Evolutionary conservation across 2,797 vertebrate genomes (phyloP), one percentile per base, ranked within the genome.

Genomic region (Sparus aurata): DNA sequence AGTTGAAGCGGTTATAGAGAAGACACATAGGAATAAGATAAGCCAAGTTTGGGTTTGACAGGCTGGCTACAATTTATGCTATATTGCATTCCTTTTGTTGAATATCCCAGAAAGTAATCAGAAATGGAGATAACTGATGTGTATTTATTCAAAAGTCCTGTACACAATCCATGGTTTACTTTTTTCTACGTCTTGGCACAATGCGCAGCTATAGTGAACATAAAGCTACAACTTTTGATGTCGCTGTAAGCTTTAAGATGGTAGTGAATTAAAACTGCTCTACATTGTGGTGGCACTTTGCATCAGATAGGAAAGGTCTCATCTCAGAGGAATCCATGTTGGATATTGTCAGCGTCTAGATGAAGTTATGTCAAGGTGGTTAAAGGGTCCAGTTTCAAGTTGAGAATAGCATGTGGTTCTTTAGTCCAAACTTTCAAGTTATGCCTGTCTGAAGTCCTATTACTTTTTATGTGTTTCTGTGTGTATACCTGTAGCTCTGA

Each of bases 401-500:
- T 22, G 25, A 16, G 38, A 4, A 38, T n/a, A 53, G 9, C 38
- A 25, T 12, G 2, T 20, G 59, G 7, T 58, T 47, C 5, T 49
- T 65, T 59, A 68, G 52, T 69, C 52, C 27, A 49, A 66, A 66
- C 60, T 74, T 70, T 65, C 5, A 60, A 50, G 58, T 47, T 12
- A 54, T 38, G 15, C 49, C 46, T 57, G 53, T 9, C 45, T 27
- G 5, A 46, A 73, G 58, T 53, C 46, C 17, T 20, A n/a, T 22
- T 46, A 2, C 12, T 53, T 64, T 61, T n/a, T 67, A 13, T 38
- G 57, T 49, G 18, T 74, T 17, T 80, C 1, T 78, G 10, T 34
- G 47, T 67, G n/a, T 46, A 34, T 64, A 82, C 60, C 52, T 78
- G 77, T 69, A 30, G 18, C 34, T 65, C 45, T 65, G 43, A 69